These are phyloP conservation scores for Maniola hyperantus DNA, from an alignment of 2,888 invertebrate species.

Conservation along the genomic window DNA sequence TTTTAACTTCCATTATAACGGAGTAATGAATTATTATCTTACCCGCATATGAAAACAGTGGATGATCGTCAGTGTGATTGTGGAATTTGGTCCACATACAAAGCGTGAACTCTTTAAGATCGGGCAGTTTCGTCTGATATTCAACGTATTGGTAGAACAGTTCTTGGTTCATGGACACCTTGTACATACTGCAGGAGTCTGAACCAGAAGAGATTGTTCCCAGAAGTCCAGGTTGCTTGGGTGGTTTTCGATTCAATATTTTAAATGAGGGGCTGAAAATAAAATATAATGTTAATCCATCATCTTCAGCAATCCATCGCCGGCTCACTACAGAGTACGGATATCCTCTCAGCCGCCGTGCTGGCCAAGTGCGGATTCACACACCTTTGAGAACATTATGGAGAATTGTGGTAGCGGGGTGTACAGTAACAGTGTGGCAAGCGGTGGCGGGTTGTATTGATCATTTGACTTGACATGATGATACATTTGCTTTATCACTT, in stretches of 20 bases:
- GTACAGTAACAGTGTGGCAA: too few relatives aligned
- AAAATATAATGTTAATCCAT: background rate
- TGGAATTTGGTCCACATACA: slow-evolving; percentile 92
- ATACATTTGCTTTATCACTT: too few relatives aligned
- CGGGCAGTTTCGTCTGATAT: slow-evolving; percentile 87
- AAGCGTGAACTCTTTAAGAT: slow-evolving; percentile 91
- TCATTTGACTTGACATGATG: too few relatives aligned
- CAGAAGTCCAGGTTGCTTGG: slow-evolving; percentile 49
- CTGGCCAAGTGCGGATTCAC: too few relatives aligned
- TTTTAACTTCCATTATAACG: too few relatives aligned
- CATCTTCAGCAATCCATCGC: too few relatives aligned
- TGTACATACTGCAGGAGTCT: slow-evolving; percentile 86
- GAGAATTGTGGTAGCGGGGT: too few relatives aligned
- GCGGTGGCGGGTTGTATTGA: too few relatives aligned
- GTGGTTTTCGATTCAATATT: slow-evolving; percentile 57
- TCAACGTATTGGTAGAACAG: slow-evolving; percentile 88
- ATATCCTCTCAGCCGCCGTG: too few relatives aligned
- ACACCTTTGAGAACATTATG: too few relatives aligned
- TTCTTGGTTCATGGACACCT: slow-evolving; percentile 87
- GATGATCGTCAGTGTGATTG: slow-evolving; percentile 92
- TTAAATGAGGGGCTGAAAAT: slow-evolving; percentile 20
- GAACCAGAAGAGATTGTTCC: slow-evolving; percentile 52
- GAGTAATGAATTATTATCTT: slow-evolving; percentile 57
- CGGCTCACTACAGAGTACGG: too few relatives aligned
- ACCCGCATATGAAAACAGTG: slow-evolving; percentile 92